These are phyloP conservation scores for Zaprionus bogoriensis DNA, from an alignment of 2,888 invertebrate genomes.

Conservation along the genomic window DNA sequence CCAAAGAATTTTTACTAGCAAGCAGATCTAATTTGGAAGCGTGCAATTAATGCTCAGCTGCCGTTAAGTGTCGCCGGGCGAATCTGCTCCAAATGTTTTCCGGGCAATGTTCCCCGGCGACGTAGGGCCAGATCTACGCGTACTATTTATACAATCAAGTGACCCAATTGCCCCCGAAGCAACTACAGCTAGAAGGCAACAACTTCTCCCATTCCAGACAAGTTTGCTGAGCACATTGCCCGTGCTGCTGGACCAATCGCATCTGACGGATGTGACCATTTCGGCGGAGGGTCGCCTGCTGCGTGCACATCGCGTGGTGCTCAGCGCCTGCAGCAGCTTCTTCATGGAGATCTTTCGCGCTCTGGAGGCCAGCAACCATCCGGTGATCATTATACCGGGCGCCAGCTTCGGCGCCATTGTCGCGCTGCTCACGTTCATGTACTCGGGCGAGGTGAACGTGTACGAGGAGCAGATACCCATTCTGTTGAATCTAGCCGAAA, in stretches of 20 bases:
- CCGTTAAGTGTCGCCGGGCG: constrained; percentile 56
- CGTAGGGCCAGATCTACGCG: constrained; percentile 47
- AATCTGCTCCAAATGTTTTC: constrained; percentile 60
- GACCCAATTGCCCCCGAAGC: constrained; percentile 61
- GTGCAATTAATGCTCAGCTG: constrained; percentile 63
- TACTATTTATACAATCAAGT: constrained; percentile 65
- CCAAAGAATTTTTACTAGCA: constrained; percentile 70
- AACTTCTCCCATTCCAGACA: constrained; percentile 84
- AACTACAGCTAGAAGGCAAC: constrained; percentile 4
- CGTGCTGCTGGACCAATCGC: constrained; percentile 90
- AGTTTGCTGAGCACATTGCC: constrained; percentile 91
- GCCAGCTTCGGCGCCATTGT: constrained; percentile 83
- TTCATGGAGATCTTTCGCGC: constrained; percentile 92
- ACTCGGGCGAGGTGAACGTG: constrained; percentile 93
- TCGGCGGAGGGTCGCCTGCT: constrained; percentile 93
- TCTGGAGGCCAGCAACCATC: constrained; percentile 81
- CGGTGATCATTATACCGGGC: constrained; percentile 82
- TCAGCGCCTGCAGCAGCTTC: constrained; percentile 95
- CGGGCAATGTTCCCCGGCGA: constrained; percentile 40
- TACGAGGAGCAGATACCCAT: constrained; percentile 90
- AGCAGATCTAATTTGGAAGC: constrained; percentile 61
- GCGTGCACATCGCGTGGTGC: constrained; percentile 92
- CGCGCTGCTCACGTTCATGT: constrained; percentile 93
- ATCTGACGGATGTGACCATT: constrained; percentile 93
- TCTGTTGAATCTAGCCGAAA: constrained; percentile 90